A percentile compares a stretch with the other conserved stretches of the same genome.
These are phyloP conservation scores for Sitta carolinensis DNA, from an alignment of 2,797 vertebrate genomes.

Conservation along the genomic window DNA sequence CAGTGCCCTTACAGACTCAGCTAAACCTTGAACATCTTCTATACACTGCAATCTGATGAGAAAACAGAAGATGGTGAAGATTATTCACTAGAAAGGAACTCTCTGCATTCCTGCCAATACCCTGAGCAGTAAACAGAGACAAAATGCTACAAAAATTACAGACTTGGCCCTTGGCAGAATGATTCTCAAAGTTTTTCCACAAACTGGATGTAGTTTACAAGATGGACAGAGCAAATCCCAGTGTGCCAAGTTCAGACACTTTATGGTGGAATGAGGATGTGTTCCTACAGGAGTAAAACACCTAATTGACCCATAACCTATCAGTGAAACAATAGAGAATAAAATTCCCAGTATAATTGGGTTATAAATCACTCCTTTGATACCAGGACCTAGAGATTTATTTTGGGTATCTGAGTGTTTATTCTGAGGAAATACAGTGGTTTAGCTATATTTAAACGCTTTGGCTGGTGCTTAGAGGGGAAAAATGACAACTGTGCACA, in stretches of 20 bases:
- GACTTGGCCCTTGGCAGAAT: not conserved
- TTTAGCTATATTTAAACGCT: slow-evolving; percentile 55
- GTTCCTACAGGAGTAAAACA: not conserved
- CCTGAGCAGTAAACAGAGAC: not conserved
- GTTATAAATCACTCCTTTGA: slow-evolving; percentile 71
- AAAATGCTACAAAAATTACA: not conserved
- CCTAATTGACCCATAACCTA: slow-evolving; percentile 61
- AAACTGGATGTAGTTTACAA: not conserved
- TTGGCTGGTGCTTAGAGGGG: not conserved
- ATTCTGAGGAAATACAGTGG: slow-evolving; percentile 27
- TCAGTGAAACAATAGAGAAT: slow-evolving; percentile 51
- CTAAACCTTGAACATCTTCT: not conserved
- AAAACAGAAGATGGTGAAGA: not conserved
- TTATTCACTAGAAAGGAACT: not conserved
- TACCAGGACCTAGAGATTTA: slow-evolving; percentile 47
- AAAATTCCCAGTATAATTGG: slow-evolving; percentile 57
- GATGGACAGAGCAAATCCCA: not conserved
- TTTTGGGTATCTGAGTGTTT: slow-evolving; percentile 58
- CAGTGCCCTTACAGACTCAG: not conserved
- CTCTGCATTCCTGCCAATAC: not conserved
- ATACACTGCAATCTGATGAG: not conserved
- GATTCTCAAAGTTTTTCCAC: not conserved
- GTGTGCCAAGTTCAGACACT: not conserved
- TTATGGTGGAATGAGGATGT: not conserved
- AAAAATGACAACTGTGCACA: slow-evolving; percentile 35